Conservation (phyloP, 2,888 invertebrate species). For the Erannis defoliaria region DNA sequence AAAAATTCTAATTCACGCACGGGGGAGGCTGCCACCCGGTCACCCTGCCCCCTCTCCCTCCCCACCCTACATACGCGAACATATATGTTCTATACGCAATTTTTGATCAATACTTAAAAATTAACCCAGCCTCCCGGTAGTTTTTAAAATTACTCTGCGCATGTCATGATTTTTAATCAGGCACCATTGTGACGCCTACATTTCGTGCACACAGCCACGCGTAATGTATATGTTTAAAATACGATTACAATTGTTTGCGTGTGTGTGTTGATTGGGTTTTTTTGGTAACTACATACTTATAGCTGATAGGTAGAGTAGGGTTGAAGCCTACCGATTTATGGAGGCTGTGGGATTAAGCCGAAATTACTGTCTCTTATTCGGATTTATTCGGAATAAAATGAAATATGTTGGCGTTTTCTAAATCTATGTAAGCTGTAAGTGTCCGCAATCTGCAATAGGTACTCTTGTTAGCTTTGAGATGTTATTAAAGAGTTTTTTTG, state of each 20-base stretch:
- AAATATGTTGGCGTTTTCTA: constrained; percentile 32
- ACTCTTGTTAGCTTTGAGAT: too few relatives aligned
- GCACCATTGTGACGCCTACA: constrained; percentile 76
- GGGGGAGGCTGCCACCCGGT: constrained; percentile 45
- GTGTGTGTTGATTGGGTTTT: constrained; percentile 52
- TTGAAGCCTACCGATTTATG: constrained; percentile 33
- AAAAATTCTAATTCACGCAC: constrained; percentile 82
- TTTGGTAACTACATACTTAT: constrained; percentile 49
- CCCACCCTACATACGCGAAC: constrained; percentile 44
- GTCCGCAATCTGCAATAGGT: not conserved
- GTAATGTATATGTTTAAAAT: constrained; percentile 47
- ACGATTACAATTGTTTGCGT: constrained; percentile 46
- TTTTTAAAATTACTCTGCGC: constrained; percentile 86
- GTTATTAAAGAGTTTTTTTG: too few relatives aligned
- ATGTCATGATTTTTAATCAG: constrained; percentile 87
- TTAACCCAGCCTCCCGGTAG: constrained; percentile 84
- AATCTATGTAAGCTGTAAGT: constrained; percentile 19
- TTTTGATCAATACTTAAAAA: constrained; percentile 87
- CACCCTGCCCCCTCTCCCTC: constrained; percentile 39
- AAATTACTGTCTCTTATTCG: constrained; percentile 37
- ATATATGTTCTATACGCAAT: constrained; percentile 76
- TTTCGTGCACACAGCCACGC: constrained; percentile 36
- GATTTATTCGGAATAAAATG: constrained; percentile 35
- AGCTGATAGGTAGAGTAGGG: constrained; percentile 33
- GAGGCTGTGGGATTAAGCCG: constrained; percentile 36